Evolutionary conservation across 64 coral and sea anemone genomes (phyloP).

Genomic region (Actinia tenebrosa): DNA sequence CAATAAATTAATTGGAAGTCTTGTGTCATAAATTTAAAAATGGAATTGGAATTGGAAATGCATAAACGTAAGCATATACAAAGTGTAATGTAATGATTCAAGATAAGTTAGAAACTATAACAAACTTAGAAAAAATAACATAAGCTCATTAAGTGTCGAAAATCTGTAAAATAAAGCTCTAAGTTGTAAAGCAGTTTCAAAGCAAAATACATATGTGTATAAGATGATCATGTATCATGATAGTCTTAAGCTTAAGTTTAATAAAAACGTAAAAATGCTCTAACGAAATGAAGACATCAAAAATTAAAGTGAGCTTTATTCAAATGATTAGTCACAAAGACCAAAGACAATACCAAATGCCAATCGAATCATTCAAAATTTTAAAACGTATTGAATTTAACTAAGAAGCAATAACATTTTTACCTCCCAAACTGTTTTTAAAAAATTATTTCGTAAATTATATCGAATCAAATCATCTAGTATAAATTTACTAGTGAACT

Average conservation of each 20-base stretch:
- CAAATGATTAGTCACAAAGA: neutral
- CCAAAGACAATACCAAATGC: neutral
- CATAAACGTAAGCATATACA: neutral
- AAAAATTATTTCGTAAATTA: no score
- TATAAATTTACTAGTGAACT: neutral
- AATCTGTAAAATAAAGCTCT: no score
- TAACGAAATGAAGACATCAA: neutral
- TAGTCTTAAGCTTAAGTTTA: no score
- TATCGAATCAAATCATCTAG: no score
- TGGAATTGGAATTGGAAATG: neutral
- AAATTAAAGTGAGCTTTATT: neutral
- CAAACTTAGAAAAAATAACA: no score
- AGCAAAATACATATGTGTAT: no score
- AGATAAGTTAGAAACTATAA: no score
- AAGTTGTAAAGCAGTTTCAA: no score
- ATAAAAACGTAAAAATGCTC: neutral
- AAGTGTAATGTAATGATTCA: neutral
- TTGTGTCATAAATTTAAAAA: neutral
- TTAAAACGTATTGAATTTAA: neutral
- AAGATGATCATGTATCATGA: no score
- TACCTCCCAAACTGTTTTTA: no score
- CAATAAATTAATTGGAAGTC: neutral
- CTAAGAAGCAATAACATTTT: no score
- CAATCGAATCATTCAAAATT: neutral
- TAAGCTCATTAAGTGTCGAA: no score